These are phyloP conservation scores for Drosophila lacertosa DNA, from an alignment of 1,140 invertebrate genomes.

Conservation along the genomic window DNA sequence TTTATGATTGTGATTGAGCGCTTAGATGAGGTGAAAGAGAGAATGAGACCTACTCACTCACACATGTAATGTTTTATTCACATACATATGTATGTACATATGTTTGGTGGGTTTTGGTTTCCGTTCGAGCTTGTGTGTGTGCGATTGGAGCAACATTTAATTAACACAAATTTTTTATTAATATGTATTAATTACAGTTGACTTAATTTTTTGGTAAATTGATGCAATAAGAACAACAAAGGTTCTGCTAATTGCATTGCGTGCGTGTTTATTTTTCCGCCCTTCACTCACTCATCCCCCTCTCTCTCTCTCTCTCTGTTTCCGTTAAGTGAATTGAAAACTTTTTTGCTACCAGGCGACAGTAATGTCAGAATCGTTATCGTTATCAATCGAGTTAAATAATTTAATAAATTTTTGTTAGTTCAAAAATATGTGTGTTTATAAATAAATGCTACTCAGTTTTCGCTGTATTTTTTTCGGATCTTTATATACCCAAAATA, in stretches of 20 bases:
- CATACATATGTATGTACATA: background rate
- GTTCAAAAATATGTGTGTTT: background rate
- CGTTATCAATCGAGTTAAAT: constrained; percentile 5
- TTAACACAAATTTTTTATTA: constrained; percentile 76
- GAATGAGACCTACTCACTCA: background rate
- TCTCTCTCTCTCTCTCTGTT: background rate
- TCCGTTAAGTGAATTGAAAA: constrained; percentile 13
- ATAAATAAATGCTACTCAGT: too few relatives aligned
- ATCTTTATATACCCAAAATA: too few relatives aligned
- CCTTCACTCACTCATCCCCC: background rate
- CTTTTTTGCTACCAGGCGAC: constrained; percentile 24
- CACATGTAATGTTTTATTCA: background rate
- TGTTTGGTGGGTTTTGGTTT: too few relatives aligned
- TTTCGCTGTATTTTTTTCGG: too few relatives aligned
- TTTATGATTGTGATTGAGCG: background rate
- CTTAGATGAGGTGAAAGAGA: background rate
- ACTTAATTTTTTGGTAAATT: constrained; percentile 52
- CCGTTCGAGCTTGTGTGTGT: too few relatives aligned
- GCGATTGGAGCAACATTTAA: constrained; percentile 59
- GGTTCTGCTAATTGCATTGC: constrained; percentile 35
- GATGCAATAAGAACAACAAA: constrained; percentile 37
- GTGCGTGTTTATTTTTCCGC: background rate
- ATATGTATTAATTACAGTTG: constrained; percentile 73
- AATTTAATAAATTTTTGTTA: background rate
- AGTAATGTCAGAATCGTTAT: constrained; percentile 17